Base-by-base conservation (phyloP, 2,888 invertebrate genomes). In the Ennomos fuscantarius region DNA sequence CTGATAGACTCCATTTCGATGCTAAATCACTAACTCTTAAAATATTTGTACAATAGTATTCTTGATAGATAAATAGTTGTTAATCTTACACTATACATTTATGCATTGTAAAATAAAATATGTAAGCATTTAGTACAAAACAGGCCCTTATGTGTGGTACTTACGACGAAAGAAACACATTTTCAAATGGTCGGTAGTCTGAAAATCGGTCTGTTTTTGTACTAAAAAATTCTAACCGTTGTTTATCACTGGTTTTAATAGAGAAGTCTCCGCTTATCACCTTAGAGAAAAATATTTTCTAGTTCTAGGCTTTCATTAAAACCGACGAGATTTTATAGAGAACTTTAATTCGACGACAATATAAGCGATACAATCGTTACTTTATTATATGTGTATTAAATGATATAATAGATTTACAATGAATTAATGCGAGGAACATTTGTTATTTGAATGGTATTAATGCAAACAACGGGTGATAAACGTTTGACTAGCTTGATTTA, bases 11-110 rank as follows among this genome's bases (percentile, higher is more conserved):
- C 44, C 34, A 66, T 66, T 68, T 73, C 65, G 66, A 72, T 68
- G 69, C 69, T 78, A 73, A 55, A 69, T 77, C 72, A 77, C 72
- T 76, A 75, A 74, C 64, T 70, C 78, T 78, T 79, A 81, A 68
- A 73, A 70, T 79, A 82, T 82, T 82, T 83, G 82, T 82, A 83
- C 82, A 83, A 74, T 71, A 79, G 66, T 63, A 69, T 73, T 68
- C 68, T 71, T 68, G 72, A 65, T 71, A 66, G 64, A 68, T 70
- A 66, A 64, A 65, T 65, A 68, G 56, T 64, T 68, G 54, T 66
- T 66, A 69, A 68, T 65, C 57, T 70, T 69, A 76, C 49, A 61
- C 62, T 64, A 64, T 60, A 67, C 48, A 64, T 67, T 54, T 49
- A 69, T 67, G 66, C 62, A 63, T 68, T 60, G 53, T 55, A 63